phyloP scores from a whole-genome alignment of 1,140 invertebrate genomes.

The Cyclina sinensis region DNA sequence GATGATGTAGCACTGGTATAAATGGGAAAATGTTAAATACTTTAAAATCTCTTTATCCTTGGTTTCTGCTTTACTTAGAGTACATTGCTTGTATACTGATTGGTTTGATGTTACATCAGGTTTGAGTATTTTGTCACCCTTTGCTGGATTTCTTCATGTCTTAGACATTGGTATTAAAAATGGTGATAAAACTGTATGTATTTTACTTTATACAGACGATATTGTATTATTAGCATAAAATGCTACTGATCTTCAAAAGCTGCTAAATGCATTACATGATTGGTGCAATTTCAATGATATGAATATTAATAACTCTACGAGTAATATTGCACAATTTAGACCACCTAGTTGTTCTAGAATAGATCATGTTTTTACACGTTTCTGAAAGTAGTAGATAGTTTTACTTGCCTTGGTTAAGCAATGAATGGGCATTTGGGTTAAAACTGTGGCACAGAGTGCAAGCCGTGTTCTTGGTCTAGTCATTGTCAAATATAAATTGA shows the following conservation, averaged over 20 bases:
- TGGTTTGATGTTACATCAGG: slow-evolving; percentile 2
- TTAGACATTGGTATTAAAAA: slow-evolving; percentile 47
- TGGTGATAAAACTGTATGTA: slow-evolving; percentile 39
- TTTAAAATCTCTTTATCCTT: background rate
- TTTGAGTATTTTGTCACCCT: slow-evolving; percentile 12
- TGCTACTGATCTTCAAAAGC: slow-evolving; percentile 46
- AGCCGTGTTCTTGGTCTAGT: slow-evolving; percentile 46
- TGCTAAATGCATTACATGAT: slow-evolving; percentile 34
- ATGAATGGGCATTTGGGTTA: slow-evolving; percentile 36
- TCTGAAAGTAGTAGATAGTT: slow-evolving; percentile 25
- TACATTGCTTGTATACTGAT: background rate
- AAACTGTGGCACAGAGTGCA: slow-evolving; percentile 49
- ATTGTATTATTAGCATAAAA: slow-evolving; percentile 58
- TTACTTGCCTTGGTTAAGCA: slow-evolving; percentile 52
- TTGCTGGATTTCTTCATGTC: slow-evolving; percentile 30
- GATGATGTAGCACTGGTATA: background rate
- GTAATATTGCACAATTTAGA: slow-evolving; percentile 57
- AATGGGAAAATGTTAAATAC: background rate
- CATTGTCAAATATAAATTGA: slow-evolving; percentile 45
- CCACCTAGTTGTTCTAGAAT: background rate
- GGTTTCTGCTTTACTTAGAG: background rate
- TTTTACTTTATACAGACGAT: slow-evolving; percentile 64
- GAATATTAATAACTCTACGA: slow-evolving; percentile 43
- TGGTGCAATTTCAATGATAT: slow-evolving; percentile 47
- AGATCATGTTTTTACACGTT: slow-evolving; percentile 14